Evolutionary conservation across 1,140 invertebrate species (phyloP).

Genomic region (Carposina sasakii): DNA sequence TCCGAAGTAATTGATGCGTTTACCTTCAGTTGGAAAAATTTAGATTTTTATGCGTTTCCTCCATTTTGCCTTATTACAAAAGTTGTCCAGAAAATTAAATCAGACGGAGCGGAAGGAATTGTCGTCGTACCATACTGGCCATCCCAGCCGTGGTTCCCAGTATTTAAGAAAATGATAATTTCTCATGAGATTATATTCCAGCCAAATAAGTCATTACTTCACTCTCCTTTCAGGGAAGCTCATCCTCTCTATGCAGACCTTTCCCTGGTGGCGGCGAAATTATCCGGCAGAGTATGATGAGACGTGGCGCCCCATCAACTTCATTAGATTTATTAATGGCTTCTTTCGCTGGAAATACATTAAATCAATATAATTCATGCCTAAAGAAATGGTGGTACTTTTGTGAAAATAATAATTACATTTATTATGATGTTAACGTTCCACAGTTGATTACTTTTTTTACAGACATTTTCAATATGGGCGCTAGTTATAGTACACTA

Average conservation of each 20-base stretch:
- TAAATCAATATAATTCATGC: slow-evolving; percentile 25
- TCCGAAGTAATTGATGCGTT: slow-evolving; percentile 6
- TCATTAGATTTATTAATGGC: slow-evolving; percentile 16
- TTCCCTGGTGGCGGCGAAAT: slow-evolving; percentile 16
- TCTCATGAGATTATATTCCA: slow-evolving; percentile 18
- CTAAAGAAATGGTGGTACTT: slow-evolving; percentile 31
- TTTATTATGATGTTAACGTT: too few species aligned
- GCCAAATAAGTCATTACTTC: slow-evolving; percentile 11
- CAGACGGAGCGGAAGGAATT: background rate
- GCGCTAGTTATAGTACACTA: too few species aligned
- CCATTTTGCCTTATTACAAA: slow-evolving; percentile 25
- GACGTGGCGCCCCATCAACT: slow-evolving; percentile 10
- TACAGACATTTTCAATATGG: too few species aligned
- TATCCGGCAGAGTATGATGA: slow-evolving; percentile 18
- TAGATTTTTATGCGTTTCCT: slow-evolving; percentile 8
- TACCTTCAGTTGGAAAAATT: background rate
- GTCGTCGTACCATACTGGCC: slow-evolving; percentile 9
- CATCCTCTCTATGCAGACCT: slow-evolving; percentile 10
- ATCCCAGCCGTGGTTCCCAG: slow-evolving; percentile 29
- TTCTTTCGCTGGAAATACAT: slow-evolving; percentile 24
- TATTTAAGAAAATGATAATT: slow-evolving; percentile 13
- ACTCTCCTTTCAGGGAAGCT: slow-evolving; percentile 10
- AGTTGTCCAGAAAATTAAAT: slow-evolving; percentile 25
- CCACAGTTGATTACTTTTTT: too few species aligned
- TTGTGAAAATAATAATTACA: too few species aligned